Conservation (phyloP, 2,113 vertebrate species). For the Malurus melanocephalus region DNA sequence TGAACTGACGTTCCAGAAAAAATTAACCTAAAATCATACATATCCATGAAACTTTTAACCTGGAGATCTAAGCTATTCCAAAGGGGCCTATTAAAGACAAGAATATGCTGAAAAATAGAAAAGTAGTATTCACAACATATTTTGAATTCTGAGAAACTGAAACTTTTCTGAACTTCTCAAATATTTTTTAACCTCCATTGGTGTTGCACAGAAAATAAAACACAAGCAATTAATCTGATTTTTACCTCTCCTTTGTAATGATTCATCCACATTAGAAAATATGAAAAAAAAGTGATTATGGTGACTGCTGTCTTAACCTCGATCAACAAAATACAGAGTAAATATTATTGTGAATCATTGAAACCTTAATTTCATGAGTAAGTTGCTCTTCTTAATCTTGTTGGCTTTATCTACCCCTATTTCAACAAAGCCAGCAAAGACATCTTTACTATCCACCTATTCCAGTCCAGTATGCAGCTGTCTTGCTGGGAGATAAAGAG, state of each 20-base stretch:
- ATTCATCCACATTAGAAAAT: background rate
- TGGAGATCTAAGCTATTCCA: background rate
- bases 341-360: background rate
- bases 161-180: background rate
- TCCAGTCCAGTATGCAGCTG: background rate
- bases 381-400: background rate
- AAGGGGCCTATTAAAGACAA: background rate
- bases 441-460: background rate
- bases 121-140: background rate
- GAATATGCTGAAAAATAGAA: background rate
- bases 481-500: background rate
- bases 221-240: background rate
- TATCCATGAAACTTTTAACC: background rate
- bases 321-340: background rate
- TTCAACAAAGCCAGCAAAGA: background rate
- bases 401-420: background rate
- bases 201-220: background rate
- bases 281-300: background rate
- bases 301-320: fast-evolving
- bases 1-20: background rate
- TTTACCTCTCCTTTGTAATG: background rate
- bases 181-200: background rate
- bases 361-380: background rate
- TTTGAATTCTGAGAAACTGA: background rate
- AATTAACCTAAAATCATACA: background rate